Base-by-base conservation (phyloP, 1,140 invertebrate species). In the Cydia fagiglandana region DNA sequence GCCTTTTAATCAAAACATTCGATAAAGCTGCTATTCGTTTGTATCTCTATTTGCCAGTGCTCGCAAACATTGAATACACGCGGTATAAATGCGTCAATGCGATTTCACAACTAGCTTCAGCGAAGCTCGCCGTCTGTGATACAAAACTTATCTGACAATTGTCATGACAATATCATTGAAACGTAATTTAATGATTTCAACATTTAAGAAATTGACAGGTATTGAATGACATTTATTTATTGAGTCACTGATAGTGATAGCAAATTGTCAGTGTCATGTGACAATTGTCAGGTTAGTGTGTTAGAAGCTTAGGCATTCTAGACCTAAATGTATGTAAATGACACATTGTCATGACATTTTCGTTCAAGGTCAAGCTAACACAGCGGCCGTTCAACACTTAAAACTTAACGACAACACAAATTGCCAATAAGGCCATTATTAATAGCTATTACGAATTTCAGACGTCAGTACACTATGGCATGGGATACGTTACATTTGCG, bases 381-480 rank as follows among this genome's bases (percentile, higher is more conserved):
- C 41, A 17, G 41, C 28, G 20, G 24, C 41, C 45, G 64, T 7
- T 12, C 66, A 70, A 70, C 66, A 70, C 66, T 70, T 70, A 83
- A 87, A 88, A 88, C 86, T 84, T 87, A 90, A 86, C 83, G 84
- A 85, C 77, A 88, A 86, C 85, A 83, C 81, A 84, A 82, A 50
- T 50, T 28, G 88, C 88, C 86, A 89, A 88, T 84, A 89, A 81
- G 87, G 83, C 83, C 75, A 81, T 77, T 75, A 78, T 24, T 78
- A 73, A 83, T 80, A 90, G 85, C 83, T 83, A 85, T 87, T 80
- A 82, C 76, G 81, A 81, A 81, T 70, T 70, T 70, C 66, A 70
- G 66, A 70, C 66, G 66, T 70, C 80, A 79, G 80, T 87, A 79
- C 70, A 80, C 78, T 80, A 85, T 78, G 79, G 80, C 79, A 84